Percentiles rank a stretch among this genome's conserved stretches.
Evolutionary conservation across 2,113 vertebrate genomes (phyloP).

Genomic region (Polypterus bichir): DNA sequence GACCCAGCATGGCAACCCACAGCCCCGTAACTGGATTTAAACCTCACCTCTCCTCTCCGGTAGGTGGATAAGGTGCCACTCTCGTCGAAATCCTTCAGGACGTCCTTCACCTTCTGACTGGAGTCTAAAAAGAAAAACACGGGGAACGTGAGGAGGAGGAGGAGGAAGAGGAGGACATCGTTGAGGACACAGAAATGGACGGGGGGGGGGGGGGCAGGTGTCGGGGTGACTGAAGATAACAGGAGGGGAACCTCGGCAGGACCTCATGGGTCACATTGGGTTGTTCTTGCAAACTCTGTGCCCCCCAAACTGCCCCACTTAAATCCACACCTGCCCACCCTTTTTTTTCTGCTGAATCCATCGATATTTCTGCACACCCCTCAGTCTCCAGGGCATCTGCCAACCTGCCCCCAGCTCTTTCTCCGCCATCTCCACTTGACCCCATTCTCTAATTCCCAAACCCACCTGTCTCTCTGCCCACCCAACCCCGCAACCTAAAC

Average conservation of each 20-base stretch:
- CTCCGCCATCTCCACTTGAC: too few relatives aligned
- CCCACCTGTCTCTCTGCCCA: too few relatives aligned
- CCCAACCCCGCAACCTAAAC: too few relatives aligned
- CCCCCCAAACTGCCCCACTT: too few relatives aligned
- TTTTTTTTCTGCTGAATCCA: too few relatives aligned
- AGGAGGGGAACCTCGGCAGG: too few relatives aligned
- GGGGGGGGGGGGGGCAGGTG: slow-evolving; percentile 10
- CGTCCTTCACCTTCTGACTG: slow-evolving; percentile 74
- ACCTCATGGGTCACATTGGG: neutral
- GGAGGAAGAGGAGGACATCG: slow-evolving; percentile 14
- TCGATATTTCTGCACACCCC: too few relatives aligned
- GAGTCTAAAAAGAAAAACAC: slow-evolving; percentile 50
- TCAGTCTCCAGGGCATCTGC: too few relatives aligned
- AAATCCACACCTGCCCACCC: too few relatives aligned
- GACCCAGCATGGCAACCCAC: neutral
- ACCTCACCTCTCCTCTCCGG: slow-evolving; percentile 69
- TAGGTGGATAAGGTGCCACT: slow-evolving; percentile 54
- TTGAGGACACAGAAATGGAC: neutral
- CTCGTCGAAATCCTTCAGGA: slow-evolving; percentile 65
- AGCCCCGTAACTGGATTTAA: slow-evolving; percentile 4
- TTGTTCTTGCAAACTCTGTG: neutral
- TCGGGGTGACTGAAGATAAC: too few relatives aligned
- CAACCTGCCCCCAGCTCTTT: too few relatives aligned
- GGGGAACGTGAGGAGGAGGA: slow-evolving; percentile 2
- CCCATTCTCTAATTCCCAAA: too few relatives aligned